phyloP scores from a whole-genome alignment of 2,113 vertebrate species.

The Litocranius walleri region DNA sequence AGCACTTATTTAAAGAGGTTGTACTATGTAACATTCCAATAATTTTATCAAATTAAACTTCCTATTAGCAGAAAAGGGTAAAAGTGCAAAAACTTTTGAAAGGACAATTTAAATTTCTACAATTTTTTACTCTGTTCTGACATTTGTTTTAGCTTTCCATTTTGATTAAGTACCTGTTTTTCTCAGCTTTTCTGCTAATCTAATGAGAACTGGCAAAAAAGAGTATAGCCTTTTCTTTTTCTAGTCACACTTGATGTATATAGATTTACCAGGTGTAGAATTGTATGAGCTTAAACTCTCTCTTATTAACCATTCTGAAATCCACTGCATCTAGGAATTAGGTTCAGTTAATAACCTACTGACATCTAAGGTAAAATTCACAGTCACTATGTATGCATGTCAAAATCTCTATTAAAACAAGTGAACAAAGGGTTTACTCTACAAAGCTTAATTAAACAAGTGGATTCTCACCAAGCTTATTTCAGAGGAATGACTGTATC shows the following conservation, averaged over 20 bases:
- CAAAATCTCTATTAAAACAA: constrained; percentile 40
- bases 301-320: constrained; percentile 19
- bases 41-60: constrained; percentile 25
- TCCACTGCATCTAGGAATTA: neutral
- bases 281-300: neutral
- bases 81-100: neutral
- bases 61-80: neutral
- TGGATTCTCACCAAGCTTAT: constrained; percentile 53
- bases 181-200: constrained; percentile 3
- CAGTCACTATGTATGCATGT: constrained; percentile 26
- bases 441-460: constrained; percentile 71
- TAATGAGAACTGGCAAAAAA: neutral
- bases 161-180: neutral
- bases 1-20: constrained; percentile 1
- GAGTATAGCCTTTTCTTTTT: neutral
- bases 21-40: neutral
- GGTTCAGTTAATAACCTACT: constrained; percentile 37
- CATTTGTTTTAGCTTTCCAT: neutral
- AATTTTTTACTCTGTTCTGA: neutral
- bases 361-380: constrained; percentile 41
- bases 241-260: neutral
- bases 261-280: neutral
- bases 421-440: constrained; percentile 53
- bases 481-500: constrained; percentile 9
- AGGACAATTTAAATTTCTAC: neutral